phyloP scores from a whole-genome alignment of 1,140 invertebrate species.

The Leptopilina boulardi region DNA sequence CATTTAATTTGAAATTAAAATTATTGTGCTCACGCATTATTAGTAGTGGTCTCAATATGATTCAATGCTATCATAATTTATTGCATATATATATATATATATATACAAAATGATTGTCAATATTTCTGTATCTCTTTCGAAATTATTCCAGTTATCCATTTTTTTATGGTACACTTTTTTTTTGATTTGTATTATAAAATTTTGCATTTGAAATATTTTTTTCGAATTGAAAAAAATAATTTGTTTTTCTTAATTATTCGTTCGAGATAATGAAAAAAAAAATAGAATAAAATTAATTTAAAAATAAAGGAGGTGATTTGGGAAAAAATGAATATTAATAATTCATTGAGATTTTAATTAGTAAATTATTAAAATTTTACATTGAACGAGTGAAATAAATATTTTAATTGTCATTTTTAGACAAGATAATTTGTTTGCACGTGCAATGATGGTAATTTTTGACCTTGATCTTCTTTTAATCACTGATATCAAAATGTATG shows the following conservation, averaged over 20 bases:
- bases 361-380: neutral
- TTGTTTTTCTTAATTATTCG: too few species aligned
- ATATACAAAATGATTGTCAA: neutral
- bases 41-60: neutral
- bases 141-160: neutral
- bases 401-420: too few species aligned
- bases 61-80: neutral
- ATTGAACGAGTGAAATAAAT: neutral
- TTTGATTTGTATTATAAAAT: too few species aligned
- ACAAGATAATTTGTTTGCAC: neutral
- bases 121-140: neutral
- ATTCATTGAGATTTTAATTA: neutral
- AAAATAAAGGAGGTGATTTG: neutral
- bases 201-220: too few species aligned
- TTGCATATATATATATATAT: neutral
- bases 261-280: too few species aligned
- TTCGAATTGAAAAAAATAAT: too few species aligned
- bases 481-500: constrained; percentile 7
- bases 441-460: neutral
- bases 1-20: constrained; percentile 2
- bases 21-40: neutral
- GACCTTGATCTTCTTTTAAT: neutral
- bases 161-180: neutral
- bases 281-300: too few species aligned
- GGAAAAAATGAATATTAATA: neutral